These are phyloP conservation scores for Cricetomys ansorgei DNA, from an alignment of 2,113 vertebrate genomes.

Conservation along the genomic window DNA sequence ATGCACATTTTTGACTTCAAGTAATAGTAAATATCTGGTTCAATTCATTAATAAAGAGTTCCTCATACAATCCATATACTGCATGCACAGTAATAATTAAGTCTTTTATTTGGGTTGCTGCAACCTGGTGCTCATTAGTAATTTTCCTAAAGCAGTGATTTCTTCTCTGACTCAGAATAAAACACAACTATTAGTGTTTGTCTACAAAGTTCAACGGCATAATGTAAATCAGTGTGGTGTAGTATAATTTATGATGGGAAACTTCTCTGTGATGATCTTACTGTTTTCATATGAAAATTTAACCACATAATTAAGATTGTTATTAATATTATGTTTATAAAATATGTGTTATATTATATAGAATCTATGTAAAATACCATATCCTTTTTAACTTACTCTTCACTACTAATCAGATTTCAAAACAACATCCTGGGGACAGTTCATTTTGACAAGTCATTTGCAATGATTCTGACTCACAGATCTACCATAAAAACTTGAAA, in stretches of 20 bases:
- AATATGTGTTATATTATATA: neutral
- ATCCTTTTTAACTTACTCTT: neutral
- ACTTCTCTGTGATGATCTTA: slow-evolving; percentile 46
- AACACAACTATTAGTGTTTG: neutral
- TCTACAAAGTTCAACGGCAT: neutral
- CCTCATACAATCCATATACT: neutral
- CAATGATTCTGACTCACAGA: neutral
- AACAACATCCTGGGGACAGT: neutral
- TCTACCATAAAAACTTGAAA: neutral
- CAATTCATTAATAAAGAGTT: neutral
- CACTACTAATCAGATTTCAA: neutral
- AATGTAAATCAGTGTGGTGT: neutral
- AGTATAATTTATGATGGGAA: neutral
- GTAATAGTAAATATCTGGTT: neutral
- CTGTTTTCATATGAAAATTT: slow-evolving; percentile 61
- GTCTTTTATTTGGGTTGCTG: neutral
- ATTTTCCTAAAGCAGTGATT: slow-evolving; percentile 1
- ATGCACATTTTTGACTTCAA: neutral
- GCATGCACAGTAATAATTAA: neutral
- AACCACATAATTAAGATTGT: slow-evolving; percentile 58
- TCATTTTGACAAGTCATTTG: neutral
- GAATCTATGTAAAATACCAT: neutral
- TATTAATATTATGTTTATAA: slow-evolving; percentile 66
- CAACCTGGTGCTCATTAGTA: neutral
- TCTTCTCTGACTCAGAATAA: slow-evolving; percentile 10